Conservation (phyloP, 2,797 vertebrate species). For the Myotis findleyi region DNA sequence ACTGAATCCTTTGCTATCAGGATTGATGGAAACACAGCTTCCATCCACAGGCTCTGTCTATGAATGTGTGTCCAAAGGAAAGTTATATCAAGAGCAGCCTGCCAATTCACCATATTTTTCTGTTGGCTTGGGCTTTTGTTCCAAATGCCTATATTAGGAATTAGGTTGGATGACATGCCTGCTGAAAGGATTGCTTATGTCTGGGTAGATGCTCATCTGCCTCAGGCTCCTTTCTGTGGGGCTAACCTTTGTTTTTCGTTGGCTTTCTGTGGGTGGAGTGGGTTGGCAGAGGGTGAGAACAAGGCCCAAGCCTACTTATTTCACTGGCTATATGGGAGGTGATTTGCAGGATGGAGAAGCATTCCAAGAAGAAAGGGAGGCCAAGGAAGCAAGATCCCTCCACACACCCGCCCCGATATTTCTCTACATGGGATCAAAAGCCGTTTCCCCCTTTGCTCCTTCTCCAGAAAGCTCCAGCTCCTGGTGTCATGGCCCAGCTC, state of each 20-base stretch:
- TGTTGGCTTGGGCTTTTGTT: neutral
- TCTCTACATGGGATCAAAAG: neutral
- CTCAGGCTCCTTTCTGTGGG: neutral
- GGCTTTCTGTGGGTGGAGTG: neutral
- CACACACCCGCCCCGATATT: neutral
- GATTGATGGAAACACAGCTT: neutral
- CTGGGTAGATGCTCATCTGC: neutral
- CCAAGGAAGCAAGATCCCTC: neutral
- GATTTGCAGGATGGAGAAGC: neutral
- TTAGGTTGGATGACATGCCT: neutral
- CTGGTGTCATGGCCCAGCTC: neutral
- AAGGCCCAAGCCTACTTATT: neutral
- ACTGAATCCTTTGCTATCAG: slow-evolving; percentile 8
- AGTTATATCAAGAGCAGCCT: neutral
- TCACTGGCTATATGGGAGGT: neutral
- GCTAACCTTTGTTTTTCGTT: slow-evolving; percentile 15
- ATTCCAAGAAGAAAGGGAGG: neutral
- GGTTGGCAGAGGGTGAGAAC: neutral
- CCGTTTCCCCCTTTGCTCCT: neutral
- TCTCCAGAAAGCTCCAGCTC: neutral
- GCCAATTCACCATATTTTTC: neutral
- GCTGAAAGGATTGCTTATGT: neutral
- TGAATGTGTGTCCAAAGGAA: neutral
- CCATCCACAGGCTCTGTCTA: neutral
- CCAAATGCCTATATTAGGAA: slow-evolving; percentile 40